phyloP scores from a whole-genome alignment of 2,113 vertebrate genomes.

The Leptobrachium leishanense region DNA sequence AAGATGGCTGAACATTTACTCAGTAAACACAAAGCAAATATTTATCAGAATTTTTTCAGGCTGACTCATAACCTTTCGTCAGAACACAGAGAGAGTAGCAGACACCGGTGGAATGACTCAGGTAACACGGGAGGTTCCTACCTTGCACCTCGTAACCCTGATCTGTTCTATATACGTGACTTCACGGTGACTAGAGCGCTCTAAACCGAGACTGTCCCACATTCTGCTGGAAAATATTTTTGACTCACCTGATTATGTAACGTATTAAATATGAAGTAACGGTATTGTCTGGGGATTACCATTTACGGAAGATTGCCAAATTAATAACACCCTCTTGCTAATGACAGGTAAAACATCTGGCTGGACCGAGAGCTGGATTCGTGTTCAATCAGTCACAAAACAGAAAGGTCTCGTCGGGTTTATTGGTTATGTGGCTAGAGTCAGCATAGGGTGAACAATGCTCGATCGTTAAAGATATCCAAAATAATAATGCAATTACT shows the following conservation, averaged over 20 bases:
- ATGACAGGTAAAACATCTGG: too few relatives aligned
- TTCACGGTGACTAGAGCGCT: slow-evolving; percentile 1
- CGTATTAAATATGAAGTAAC: neutral
- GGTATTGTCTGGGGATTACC: neutral
- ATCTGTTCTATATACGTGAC: neutral
- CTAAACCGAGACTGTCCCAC: slow-evolving; percentile 15
- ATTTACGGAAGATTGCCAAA: neutral
- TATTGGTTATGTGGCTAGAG: neutral
- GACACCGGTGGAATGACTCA: slow-evolving; percentile 36
- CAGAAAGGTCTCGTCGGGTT: neutral
- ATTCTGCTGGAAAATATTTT: slow-evolving; percentile 13
- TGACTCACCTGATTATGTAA: slow-evolving; percentile 39
- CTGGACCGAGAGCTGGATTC: too few relatives aligned
- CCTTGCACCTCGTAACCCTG: slow-evolving; percentile 36
- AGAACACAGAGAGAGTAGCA: slow-evolving; percentile 12
- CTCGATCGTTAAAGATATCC: too few relatives aligned
- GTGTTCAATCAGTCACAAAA: too few relatives aligned
- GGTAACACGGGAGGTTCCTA: slow-evolving; percentile 11
- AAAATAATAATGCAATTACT: too few relatives aligned
- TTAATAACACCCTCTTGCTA: neutral
- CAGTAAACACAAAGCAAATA: neutral
- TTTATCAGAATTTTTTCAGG: neutral
- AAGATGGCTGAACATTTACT: too few relatives aligned
- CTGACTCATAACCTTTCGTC: slow-evolving; percentile 16
- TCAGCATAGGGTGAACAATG: neutral